phyloP scores from a whole-genome alignment of 2,113 vertebrate genomes.

The Daubentonia madagascariensis region DNA sequence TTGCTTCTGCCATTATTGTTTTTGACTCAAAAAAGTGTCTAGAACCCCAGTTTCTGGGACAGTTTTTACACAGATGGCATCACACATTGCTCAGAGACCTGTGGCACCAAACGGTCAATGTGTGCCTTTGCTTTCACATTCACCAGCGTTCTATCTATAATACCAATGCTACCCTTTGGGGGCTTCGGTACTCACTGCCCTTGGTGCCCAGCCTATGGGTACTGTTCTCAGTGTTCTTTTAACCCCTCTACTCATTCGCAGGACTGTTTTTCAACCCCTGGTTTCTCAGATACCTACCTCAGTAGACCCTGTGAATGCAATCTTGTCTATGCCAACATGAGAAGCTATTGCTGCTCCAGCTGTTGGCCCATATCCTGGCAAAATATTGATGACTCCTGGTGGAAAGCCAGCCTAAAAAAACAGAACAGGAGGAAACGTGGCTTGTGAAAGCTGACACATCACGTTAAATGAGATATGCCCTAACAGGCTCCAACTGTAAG shows the following conservation, averaged over 20 bases:
- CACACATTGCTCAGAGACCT: background rate
- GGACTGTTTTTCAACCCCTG: background rate
- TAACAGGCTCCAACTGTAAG: background rate
- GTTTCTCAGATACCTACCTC: constrained; percentile 87
- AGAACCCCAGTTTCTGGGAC: background rate
- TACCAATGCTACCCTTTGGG: accelerated
- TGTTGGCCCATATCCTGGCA: constrained; percentile 97
- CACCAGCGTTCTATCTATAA: background rate
- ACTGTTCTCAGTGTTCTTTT: background rate
- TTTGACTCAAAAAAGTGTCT: background rate
- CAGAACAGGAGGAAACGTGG: constrained; percentile 85
- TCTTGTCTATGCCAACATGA: constrained; percentile 97
- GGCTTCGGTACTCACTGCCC: background rate
- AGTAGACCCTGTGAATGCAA: constrained; percentile 98
- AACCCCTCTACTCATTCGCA: background rate
- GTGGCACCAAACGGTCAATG: background rate
- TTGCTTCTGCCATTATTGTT: background rate
- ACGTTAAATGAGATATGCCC: constrained; percentile 61
- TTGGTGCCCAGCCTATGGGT: no score
- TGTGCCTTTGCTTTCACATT: background rate
- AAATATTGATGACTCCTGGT: constrained; percentile 99
- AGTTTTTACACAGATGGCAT: background rate
- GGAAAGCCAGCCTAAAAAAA: constrained; percentile 98
- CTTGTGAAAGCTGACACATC: constrained; percentile 82
- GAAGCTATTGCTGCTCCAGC: constrained; percentile 95